Evolutionary conservation across 2,797 vertebrate species (phyloP), one percentile per base, ranked within the genome.

Genomic region (Echeneis naucrates): DNA sequence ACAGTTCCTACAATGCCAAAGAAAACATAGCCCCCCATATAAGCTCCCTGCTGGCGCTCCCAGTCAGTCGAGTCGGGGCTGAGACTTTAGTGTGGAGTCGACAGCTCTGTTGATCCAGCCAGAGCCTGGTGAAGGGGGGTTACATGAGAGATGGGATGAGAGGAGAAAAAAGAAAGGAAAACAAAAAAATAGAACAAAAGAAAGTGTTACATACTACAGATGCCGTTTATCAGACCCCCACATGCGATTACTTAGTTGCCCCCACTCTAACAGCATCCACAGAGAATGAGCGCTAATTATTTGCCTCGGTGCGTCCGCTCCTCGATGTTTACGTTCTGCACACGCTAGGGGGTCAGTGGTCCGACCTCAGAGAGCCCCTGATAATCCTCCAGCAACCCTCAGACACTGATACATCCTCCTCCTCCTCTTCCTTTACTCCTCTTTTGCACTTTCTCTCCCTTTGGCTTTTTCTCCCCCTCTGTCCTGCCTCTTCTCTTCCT

Each of bases 251-350:
- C 93, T 90, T 91, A 92, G 88, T 88, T 93, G 90, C 91, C 94
- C 90, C 83, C 35, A 90, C 94, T 92, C 88, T 70, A 61, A 92
- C 86, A 95, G 93, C 94, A 95, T 95, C 93, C 93, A 26, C 12
- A 27, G 67, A 72, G 83, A 93, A 93, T 92, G 72, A 70, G 85
- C 91, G 89, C 95, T 97, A 97, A 98, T 98, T 96, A 97, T 94
- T 92, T 93, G 90, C 87, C 81, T 88, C 50, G 78, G 76, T 72
- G 68, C 84, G 79, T 94, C 92, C 89, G 90, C 86, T 92, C 85
- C 86, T 78, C 52, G 8, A 72, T 98, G 96, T 97, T 99, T 98
- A 98, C 90, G 93, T 95, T 95, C 87, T 93, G 90, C 94, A 94
- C 96, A 96, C 89, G 90, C 95, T 94, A 93, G 27, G 68, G 81